phyloP scores from a whole-genome alignment of 2,113 vertebrate species.

The Origma solitaria region DNA sequence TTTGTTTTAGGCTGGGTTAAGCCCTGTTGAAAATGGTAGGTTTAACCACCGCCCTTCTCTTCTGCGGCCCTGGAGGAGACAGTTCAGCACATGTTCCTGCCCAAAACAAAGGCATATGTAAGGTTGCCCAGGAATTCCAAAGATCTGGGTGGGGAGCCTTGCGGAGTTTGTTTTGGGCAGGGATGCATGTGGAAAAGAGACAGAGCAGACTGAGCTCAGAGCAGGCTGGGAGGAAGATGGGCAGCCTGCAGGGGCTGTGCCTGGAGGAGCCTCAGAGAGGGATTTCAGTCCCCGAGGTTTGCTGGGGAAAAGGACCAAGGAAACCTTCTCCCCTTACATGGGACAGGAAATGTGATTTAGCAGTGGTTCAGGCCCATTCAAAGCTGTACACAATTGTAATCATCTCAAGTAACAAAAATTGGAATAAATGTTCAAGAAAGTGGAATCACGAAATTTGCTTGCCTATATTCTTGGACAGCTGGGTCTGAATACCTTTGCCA shows the following conservation, averaged over 20 bases:
- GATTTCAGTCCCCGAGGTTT: rapidly evolving
- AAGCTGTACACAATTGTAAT: neutral
- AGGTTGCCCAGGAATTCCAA: slow-evolving; percentile 54
- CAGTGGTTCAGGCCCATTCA: neutral
- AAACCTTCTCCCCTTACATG: neutral
- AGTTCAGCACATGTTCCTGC: slow-evolving; percentile 42
- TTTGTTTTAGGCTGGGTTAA: neutral
- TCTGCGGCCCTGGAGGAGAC: neutral
- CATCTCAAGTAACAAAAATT: neutral
- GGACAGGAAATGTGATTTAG: neutral
- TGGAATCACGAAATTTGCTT: neutral
- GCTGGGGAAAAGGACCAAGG: neutral
- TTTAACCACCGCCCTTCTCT: neutral
- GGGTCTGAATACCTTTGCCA: neutral
- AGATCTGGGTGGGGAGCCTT: slow-evolving; percentile 50
- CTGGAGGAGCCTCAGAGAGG: neutral
- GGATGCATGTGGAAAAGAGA: neutral
- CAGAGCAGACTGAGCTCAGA: neutral
- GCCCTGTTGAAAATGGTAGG: neutral
- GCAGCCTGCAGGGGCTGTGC: neutral
- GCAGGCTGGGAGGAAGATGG: neutral
- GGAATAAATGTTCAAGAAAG: neutral
- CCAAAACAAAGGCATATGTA: slow-evolving; percentile 44
- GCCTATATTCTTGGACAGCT: neutral
- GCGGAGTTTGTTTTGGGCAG: slow-evolving; percentile 45